phyloP scores from a whole-genome alignment of 2,888 invertebrate species.

The Drosophila quinaria region DNA sequence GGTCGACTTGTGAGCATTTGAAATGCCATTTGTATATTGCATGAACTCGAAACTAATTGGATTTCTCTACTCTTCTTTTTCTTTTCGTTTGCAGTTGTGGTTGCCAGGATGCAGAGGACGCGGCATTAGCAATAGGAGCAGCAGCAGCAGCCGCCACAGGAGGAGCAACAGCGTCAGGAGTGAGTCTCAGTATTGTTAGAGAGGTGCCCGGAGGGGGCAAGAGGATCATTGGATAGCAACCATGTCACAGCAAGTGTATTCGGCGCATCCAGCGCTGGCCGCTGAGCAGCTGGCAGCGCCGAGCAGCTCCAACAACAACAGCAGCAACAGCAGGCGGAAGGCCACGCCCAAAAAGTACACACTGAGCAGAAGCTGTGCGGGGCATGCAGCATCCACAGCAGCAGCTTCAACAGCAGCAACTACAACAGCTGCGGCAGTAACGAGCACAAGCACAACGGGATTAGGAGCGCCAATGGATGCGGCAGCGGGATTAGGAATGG shows the following conservation, averaged over 20 bases:
- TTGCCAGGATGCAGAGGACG: constrained; percentile 69
- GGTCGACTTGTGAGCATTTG: background rate
- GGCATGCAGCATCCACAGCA: constrained; percentile 27
- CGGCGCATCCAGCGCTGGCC: constrained; percentile 84
- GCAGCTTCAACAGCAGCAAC: constrained; percentile 20
- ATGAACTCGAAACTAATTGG: constrained; percentile 65
- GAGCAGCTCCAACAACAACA: constrained; percentile 42
- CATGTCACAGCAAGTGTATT: constrained; percentile 83
- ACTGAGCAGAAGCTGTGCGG: constrained; percentile 65
- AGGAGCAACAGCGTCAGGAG: constrained; percentile 23
- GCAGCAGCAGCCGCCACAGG: constrained; percentile 31
- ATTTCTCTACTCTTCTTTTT: constrained; percentile 32
- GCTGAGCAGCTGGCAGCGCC: constrained; percentile 79
- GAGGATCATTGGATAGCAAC: constrained; percentile 23
- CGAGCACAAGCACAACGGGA: constrained; percentile 25
- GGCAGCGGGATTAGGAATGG: background rate
- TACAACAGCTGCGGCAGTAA: constrained; percentile 20
- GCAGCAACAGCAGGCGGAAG: constrained; percentile 67
- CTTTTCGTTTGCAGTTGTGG: constrained; percentile 46
- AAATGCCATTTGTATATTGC: constrained; percentile 2
- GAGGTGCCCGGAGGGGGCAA: constrained; percentile 9
- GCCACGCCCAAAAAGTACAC: constrained; percentile 70
- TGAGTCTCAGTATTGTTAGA: background rate
- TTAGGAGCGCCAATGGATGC: constrained; percentile 1
- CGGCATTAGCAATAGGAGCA: constrained; percentile 51